Evolutionary conservation across 1,140 invertebrate genomes (phyloP).

Genomic region (Anoplophora glabripennis): DNA sequence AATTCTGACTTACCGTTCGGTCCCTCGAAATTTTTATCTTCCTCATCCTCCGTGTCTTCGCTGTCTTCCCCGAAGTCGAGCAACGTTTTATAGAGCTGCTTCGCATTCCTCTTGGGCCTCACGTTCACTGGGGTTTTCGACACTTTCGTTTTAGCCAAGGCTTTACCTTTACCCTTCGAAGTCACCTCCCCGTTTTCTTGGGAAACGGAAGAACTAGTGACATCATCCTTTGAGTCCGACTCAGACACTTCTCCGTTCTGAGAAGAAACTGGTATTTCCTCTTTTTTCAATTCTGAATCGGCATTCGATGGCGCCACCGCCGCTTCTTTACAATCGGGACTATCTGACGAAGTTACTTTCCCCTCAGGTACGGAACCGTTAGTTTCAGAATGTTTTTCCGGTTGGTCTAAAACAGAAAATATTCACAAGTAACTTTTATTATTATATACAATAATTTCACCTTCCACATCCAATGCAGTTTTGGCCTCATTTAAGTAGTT

Average conservation of each 20-base stretch:
- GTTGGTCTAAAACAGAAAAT: conserved; percentile 7
- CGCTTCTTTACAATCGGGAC: conserved; percentile 18
- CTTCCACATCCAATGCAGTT: not conserved
- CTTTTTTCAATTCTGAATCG: conserved; percentile 1
- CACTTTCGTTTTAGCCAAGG: conserved; percentile 32
- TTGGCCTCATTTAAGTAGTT: conserved; percentile 15
- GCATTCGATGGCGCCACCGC: not conserved
- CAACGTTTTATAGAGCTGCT: conserved; percentile 39
- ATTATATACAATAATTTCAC: not conserved
- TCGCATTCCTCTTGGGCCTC: conserved; percentile 35
- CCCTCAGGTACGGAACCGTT: conserved; percentile 25
- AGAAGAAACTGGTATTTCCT: conserved; percentile 12
- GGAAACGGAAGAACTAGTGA: conserved; percentile 18
- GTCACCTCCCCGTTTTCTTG: conserved; percentile 14
- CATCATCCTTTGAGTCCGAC: conserved; percentile 5
- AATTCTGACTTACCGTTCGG: conserved; percentile 26
- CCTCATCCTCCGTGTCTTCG: conserved; percentile 43
- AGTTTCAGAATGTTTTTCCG: conserved; percentile 14
- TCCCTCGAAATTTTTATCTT: conserved; percentile 45
- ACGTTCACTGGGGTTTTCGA: conserved; percentile 15
- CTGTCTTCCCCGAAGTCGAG: conserved; percentile 28
- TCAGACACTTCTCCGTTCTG: conserved; percentile 29
- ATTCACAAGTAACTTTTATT: not conserved
- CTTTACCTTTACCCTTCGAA: conserved; percentile 39
- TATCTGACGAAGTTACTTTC: conserved; percentile 20